Conservation (phyloP, 2,888 invertebrate genomes). For the Drosophila lacicola region DNA sequence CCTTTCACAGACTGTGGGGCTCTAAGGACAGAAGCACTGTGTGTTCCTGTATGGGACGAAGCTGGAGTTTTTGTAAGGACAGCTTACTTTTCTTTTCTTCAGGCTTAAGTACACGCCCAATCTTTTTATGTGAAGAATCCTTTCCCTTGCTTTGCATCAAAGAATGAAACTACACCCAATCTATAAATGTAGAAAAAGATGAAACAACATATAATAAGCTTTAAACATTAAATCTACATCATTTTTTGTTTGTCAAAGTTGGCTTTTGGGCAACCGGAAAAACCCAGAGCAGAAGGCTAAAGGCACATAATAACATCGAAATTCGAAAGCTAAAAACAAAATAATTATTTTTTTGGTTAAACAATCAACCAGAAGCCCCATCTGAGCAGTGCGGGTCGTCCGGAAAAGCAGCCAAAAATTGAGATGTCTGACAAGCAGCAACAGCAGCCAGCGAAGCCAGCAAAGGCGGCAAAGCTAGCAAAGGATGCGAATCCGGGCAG, state of each 20-base stretch:
- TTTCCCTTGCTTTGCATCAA: too few species aligned
- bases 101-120: too few species aligned
- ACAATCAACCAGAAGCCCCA: background rate
- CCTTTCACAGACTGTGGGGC: too few species aligned
- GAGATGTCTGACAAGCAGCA: constrained; percentile 20
- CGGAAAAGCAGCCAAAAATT: background rate
- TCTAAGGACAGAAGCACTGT: too few species aligned
- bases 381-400: constrained; percentile 1
- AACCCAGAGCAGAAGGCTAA: background rate
- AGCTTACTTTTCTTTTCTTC: too few species aligned
- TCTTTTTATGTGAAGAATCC: too few species aligned
- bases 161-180: too few species aligned
- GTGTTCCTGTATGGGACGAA: too few species aligned
- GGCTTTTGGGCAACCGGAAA: background rate
- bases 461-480: background rate
- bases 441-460: background rate
- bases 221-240: background rate
- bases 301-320: constrained; percentile 6
- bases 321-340: constrained; percentile 2
- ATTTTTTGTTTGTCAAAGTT: background rate
- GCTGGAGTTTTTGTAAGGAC: too few species aligned
- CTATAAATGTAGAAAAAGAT: too few species aligned
- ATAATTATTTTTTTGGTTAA: background rate
- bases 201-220: too few species aligned
- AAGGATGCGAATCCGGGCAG: constrained; percentile 1